Base-by-base conservation (phyloP, 2,797 vertebrate genomes). In the Syncerus caffer region DNA sequence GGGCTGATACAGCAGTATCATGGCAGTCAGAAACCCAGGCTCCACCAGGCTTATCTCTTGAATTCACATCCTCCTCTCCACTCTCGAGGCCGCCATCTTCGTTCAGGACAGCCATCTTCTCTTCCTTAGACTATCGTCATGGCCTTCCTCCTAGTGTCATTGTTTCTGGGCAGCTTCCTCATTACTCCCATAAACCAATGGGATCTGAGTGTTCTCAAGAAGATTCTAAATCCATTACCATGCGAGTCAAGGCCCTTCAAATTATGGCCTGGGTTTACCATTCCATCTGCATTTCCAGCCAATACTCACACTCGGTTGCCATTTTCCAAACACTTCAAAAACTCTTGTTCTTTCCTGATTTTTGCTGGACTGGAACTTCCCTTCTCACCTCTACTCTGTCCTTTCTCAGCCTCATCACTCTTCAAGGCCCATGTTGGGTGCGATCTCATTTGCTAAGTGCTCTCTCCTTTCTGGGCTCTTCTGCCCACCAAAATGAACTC, bases 371-470 rank as follows among this genome's bases (percentile, higher is more conserved):
- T 7, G 10, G 50, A 90, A 58, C 27, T 79, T 82, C 38, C 25
- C 55, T 64, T 78, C 15, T 93, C 31, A 38, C 23, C 31, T 78
- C 38, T 60, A 21, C 1, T 45, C 34, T 29, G 38, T 21, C 13
- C 7, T 88, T 67, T 60, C 50, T 47, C 25, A 57, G n/a, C 29
- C 53, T 71, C 45, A 4, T 64, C 57, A 29, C 16, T 92, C 74
- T 79, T 95, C 79, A 85, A 95, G 31, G 55, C 13, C 51, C 8
- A 4, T 0, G 6, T 50, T 47, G 50, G 95, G 64, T 53, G 87
- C 58, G 74, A 67, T 78, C 94, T 96, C 58, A 57, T 84, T 94
- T 80, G 79, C 42, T 88, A 78, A 93, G 90, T 83, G 55, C 67
- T 67, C 21, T 76, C 85, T 96, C 67, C 55, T 84, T 42, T 29